Evolutionary conservation across 2,888 invertebrate species (phyloP).

Genomic region (Phania funesta): DNA sequence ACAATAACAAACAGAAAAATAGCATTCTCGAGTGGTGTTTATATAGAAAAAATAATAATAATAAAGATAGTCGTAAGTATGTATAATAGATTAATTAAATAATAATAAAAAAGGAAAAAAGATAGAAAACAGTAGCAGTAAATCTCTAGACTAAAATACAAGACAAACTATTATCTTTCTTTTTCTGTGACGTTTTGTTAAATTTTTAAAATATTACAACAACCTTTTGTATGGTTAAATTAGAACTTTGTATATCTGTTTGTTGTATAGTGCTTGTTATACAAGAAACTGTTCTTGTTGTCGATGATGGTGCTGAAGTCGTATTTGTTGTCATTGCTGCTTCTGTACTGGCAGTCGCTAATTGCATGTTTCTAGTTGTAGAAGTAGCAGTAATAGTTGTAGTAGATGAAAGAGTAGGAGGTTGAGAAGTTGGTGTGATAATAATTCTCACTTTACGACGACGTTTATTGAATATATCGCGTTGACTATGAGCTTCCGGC

Average conservation of each 20-base stretch:
- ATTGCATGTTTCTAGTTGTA: neutral
- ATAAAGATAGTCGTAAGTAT: no score
- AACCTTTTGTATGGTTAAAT: conserved; percentile 60
- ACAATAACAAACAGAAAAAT: conserved; percentile 17
- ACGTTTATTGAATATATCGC: conserved; percentile 73
- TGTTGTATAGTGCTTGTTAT: conserved; percentile 41
- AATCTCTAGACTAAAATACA: conserved; percentile 38
- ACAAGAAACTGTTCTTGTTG: conserved; percentile 47
- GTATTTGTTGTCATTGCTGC: conserved; percentile 5
- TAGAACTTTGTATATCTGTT: conserved; percentile 30
- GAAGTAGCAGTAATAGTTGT: neutral
- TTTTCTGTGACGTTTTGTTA: conserved; percentile 2
- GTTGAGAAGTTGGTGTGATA: conserved; percentile 58
- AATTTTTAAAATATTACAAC: conserved; percentile 42
- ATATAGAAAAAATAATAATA: conserved; percentile 35
- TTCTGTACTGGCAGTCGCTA: neutral
- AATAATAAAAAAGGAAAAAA: neutral
- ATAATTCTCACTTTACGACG: conserved; percentile 72
- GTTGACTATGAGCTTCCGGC: conserved; percentile 71
- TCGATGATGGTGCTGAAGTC: conserved; percentile 59
- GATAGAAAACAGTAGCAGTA: conserved; percentile 1
- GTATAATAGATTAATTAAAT: conserved; percentile 45
- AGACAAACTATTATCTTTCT: conserved; percentile 6
- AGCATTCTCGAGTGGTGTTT: conserved; percentile 47
- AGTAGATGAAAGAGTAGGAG: neutral